phyloP scores from a whole-genome alignment of 2,113 vertebrate species.

The Tamias sibiricus region DNA sequence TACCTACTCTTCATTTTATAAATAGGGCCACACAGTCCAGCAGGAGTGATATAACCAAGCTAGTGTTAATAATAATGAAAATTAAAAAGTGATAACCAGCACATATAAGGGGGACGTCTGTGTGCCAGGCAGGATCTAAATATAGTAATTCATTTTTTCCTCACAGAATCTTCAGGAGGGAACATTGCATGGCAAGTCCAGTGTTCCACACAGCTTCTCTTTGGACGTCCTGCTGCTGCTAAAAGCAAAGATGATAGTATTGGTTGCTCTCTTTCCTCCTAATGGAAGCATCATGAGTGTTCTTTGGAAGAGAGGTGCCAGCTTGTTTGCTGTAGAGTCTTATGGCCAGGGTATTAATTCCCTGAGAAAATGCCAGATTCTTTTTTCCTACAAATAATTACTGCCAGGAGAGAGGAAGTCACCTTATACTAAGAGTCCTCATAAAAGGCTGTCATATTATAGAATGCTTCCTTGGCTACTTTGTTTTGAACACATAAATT shows the following conservation, averaged over 20 bases:
- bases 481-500: constrained; percentile 8
- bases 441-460: background rate
- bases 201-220: background rate
- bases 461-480: background rate
- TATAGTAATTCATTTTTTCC: background rate
- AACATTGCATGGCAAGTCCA: background rate
- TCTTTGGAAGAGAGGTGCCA: background rate
- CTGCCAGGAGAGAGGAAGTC: constrained; percentile 38
- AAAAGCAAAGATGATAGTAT: background rate
- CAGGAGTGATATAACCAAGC: background rate
- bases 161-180: background rate
- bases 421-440: background rate
- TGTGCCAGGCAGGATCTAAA: background rate
- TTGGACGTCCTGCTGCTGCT: constrained; percentile 15
- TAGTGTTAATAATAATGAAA: background rate
- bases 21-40: background rate
- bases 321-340: background rate
- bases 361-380: background rate
- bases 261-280: constrained; percentile 18
- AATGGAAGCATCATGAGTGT: constrained; percentile 3
- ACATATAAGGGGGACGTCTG: background rate
- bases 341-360: constrained; percentile 41
- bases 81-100: background rate
- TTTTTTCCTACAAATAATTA: background rate
- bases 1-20: background rate